phyloP scores from a whole-genome alignment of 1,140 invertebrate species.

The Cryptotermes secundus region DNA sequence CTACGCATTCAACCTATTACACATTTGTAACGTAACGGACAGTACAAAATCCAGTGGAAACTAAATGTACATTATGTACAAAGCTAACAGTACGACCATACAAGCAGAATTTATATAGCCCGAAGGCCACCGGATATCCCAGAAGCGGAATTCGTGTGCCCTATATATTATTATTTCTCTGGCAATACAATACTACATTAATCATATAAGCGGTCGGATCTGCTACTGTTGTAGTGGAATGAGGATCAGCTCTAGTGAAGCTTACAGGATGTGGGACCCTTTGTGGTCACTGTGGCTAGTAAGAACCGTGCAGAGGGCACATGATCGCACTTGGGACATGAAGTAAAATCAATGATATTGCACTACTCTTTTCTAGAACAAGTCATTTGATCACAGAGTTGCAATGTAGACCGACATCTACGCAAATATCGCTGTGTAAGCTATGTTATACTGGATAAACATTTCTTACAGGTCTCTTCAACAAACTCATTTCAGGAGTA shows the following conservation, averaged over 20 bases:
- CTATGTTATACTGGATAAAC: no score
- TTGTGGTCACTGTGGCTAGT: not conserved
- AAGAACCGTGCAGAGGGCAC: not conserved
- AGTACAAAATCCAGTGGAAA: not conserved
- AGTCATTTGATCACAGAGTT: no score
- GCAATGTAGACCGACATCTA: no score
- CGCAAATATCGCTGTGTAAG: no score
- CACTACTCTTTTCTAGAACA: not conserved
- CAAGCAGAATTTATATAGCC: not conserved
- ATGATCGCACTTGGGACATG: not conserved
- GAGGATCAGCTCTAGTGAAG: not conserved
- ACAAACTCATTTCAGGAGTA: no score
- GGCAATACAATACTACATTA: not conserved
- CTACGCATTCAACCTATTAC: not conserved
- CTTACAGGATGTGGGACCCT: not conserved
- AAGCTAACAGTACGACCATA: not conserved
- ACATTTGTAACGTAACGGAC: not conserved
- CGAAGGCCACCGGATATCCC: not conserved
- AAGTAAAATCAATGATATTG: not conserved
- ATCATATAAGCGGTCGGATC: constrained; percentile 1
- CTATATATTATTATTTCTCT: constrained; percentile 20
- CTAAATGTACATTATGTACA: not conserved
- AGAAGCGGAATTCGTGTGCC: not conserved
- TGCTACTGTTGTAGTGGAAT: constrained; percentile 10
- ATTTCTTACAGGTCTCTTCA: no score